A percentile compares a stretch with the other conserved stretches of the same genome.
These are phyloP conservation scores for Conus ventricosus DNA, from an alignment of 1,140 invertebrate genomes.

Conservation along the genomic window DNA sequence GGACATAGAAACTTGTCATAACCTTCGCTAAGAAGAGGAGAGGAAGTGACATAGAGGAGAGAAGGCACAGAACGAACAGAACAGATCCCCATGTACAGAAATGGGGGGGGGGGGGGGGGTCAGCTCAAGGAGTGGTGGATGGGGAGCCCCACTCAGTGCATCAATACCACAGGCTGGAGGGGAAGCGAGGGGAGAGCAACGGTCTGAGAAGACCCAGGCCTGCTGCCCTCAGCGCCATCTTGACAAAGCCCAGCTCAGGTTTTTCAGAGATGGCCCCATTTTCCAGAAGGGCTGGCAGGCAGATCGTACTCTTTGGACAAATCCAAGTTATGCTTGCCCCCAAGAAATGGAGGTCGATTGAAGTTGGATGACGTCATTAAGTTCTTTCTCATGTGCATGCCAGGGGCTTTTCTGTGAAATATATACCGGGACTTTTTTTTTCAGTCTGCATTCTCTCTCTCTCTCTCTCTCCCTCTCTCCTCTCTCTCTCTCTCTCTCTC, in stretches of 20 bases:
- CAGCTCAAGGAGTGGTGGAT: not conserved
- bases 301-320: slow-evolving; percentile 11
- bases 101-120: not conserved
- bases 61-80: not conserved
- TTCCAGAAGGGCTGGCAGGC: not conserved
- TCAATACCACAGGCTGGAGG: not conserved
- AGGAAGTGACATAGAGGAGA: too few relatives aligned
- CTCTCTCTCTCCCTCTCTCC: too few relatives aligned
- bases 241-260: slow-evolving; percentile 5
- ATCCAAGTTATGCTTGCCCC: not conserved
- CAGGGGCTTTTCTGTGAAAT: slow-evolving; percentile 8
- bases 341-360: slow-evolving; percentile 13
- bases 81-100: not conserved
- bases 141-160: not conserved
- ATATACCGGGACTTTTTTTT: not conserved
- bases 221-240: not conserved
- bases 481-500: too few relatives aligned
- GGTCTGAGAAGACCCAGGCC: not conserved
- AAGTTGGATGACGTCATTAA: slow-evolving; percentile 32
- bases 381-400: not conserved
- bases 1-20: too few relatives aligned
- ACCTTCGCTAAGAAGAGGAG: too few relatives aligned
- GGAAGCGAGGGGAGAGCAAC: not conserved
- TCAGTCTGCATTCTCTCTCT: too few relatives aligned
- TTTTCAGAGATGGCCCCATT: not conserved